These are phyloP conservation scores for Nysson spinosus DNA, from an alignment of 2,888 invertebrate species.

Conservation along the genomic window DNA sequence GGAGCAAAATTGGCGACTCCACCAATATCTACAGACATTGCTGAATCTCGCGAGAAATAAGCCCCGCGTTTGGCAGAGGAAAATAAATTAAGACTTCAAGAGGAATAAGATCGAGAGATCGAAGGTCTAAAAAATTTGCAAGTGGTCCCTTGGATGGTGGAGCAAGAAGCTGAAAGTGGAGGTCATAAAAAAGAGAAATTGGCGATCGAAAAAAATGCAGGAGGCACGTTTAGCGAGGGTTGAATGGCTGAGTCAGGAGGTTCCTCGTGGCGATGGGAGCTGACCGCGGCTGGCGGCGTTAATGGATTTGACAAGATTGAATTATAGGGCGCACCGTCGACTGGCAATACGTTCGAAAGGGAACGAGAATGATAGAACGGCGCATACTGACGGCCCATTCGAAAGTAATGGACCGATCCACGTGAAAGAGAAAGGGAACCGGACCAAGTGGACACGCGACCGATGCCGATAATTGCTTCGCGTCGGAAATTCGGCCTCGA, in stretches of 20 bases:
- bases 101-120: too few relatives aligned
- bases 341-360: slow-evolving; percentile 41
- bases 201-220: too few relatives aligned
- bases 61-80: too few relatives aligned
- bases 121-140: too few relatives aligned
- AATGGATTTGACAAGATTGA: slow-evolving; percentile 70
- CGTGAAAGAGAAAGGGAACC: slow-evolving; percentile 20
- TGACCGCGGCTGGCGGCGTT: slow-evolving; percentile 52
- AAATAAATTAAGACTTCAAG: too few relatives aligned
- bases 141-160: too few relatives aligned
- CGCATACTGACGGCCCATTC: slow-evolving; percentile 52
- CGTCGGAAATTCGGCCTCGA: slow-evolving; percentile 56
- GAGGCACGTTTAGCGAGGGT: slow-evolving; percentile 15
- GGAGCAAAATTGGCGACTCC: too few relatives aligned
- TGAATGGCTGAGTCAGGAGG: slow-evolving; percentile 49
- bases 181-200: too few relatives aligned
- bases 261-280: slow-evolving; percentile 40
- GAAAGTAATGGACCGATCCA: slow-evolving; percentile 63
- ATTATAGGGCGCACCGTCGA: slow-evolving; percentile 60
- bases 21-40: too few relatives aligned
- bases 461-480: slow-evolving; percentile 61
- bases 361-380: slow-evolving; percentile 23
- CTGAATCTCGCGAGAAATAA: too few relatives aligned
- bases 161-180: too few relatives aligned
- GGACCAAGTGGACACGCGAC: slow-evolving; percentile 56